phyloP scores from a whole-genome alignment of 2,113 vertebrate species.

The Lepidothrix coronata region DNA sequence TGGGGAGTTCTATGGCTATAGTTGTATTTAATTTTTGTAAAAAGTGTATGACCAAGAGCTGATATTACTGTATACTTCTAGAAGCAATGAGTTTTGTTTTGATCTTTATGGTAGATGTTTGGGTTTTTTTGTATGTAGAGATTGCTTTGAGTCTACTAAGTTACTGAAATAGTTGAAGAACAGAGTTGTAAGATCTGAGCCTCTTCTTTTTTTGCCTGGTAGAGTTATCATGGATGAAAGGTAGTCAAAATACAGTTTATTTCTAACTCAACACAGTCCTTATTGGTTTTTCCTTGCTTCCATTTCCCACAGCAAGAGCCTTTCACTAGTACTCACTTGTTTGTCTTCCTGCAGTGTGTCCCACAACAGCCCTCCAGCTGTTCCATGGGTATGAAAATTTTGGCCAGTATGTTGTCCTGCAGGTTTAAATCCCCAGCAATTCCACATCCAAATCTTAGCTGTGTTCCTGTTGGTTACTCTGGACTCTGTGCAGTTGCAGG shows the following conservation, averaged over 20 bases:
- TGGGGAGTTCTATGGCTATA: neutral
- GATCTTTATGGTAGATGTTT: neutral
- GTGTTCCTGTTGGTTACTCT: neutral
- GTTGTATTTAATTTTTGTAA: neutral
- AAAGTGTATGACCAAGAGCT: neutral
- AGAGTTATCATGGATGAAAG: neutral
- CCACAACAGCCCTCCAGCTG: neutral
- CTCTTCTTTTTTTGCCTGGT: neutral
- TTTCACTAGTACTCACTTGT: fast-evolving
- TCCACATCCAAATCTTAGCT: neutral
- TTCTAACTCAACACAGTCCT: neutral
- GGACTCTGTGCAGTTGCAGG: neutral
- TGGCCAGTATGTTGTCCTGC: neutral
- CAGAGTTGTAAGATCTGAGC: neutral
- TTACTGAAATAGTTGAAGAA: neutral
- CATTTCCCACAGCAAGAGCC: neutral
- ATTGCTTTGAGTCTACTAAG: neutral
- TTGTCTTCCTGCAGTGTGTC: neutral
- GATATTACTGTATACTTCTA: neutral
- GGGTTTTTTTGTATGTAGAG: neutral
- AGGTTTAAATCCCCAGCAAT: neutral
- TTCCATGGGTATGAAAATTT: neutral
- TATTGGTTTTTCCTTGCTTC: fast-evolving
- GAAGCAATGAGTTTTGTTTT: neutral
- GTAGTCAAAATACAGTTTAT: neutral